Conservation (phyloP, 2,797 vertebrate genomes). For the Rhincodon typus region DNA sequence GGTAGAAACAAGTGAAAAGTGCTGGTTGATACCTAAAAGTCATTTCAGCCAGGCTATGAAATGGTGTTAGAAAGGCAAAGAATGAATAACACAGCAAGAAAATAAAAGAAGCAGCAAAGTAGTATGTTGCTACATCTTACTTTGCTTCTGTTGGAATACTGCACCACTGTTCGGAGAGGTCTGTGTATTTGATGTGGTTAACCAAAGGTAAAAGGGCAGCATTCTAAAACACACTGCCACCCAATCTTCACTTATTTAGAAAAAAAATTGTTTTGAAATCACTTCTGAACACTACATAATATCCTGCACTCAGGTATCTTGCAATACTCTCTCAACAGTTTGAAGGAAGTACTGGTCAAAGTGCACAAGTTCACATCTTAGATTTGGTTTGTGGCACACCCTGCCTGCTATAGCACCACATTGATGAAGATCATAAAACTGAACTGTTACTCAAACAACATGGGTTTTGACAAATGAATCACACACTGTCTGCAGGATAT, state of each 20-base stretch:
- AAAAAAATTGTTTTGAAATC: conserved; percentile 35
- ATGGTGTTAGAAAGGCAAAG: not conserved
- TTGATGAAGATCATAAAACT: conserved; percentile 10
- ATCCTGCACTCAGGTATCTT: not conserved
- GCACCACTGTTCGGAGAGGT: not conserved
- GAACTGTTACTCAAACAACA: conserved; percentile 30
- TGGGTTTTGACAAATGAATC: conserved; percentile 9
- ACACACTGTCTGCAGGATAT: conserved; percentile 20
- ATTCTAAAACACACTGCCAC: not conserved
- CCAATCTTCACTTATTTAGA: not conserved
- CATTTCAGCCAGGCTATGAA: not conserved
- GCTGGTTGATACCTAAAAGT: not conserved
- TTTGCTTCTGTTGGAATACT: not conserved
- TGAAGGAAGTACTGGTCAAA: conserved; percentile 28
- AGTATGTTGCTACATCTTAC: not conserved
- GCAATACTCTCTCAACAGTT: not conserved
- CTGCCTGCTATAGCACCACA: not conserved
- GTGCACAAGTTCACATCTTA: conserved; percentile 33
- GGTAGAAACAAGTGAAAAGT: not conserved
- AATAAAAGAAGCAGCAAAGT: not conserved
- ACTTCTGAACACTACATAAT: conserved; percentile 32
- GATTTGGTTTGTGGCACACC: conserved; percentile 36
- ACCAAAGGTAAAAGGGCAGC: not conserved
- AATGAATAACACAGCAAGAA: not conserved
- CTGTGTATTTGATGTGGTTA: conserved; percentile 14